Conservation (phyloP, 2,888 invertebrate species). For the Autographa pulchrina region DNA sequence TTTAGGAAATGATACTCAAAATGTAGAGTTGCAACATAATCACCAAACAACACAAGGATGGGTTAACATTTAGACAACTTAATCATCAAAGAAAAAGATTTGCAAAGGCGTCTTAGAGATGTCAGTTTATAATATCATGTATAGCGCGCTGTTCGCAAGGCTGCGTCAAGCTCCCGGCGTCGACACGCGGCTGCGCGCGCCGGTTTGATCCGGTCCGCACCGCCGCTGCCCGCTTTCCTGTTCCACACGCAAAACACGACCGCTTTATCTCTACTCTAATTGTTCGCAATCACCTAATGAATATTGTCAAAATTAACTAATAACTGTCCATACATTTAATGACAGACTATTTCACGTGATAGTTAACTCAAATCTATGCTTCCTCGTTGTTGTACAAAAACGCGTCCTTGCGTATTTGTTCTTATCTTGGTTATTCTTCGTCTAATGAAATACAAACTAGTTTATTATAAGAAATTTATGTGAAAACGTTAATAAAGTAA, state of each 20-base stretch:
- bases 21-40: not conserved
- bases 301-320: constrained; percentile 16
- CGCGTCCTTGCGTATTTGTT: constrained; percentile 10
- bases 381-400: not conserved
- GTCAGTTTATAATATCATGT: not conserved
- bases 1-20: not conserved
- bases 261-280: constrained; percentile 31
- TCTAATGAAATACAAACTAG: constrained; percentile 25
- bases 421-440: not conserved
- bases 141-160: not conserved
- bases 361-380: not conserved
- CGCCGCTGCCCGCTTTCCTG: constrained; percentile 25
- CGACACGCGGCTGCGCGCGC: constrained; percentile 15
- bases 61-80: too few species aligned
- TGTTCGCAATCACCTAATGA: constrained; percentile 13
- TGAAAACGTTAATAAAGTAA: too few species aligned
- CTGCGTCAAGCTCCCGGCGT: constrained; percentile 19
- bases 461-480: constrained; percentile 6
- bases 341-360: not conserved
- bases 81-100: not conserved
- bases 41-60: not conserved
- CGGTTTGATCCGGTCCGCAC: constrained; percentile 43
- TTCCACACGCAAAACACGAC: constrained; percentile 18
- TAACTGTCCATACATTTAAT: not conserved
- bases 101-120: not conserved